Evolutionary conservation across 2,797 vertebrate genomes (phyloP), one percentile per base, ranked within the genome.

Genomic region (Miichthys miiuy): DNA sequence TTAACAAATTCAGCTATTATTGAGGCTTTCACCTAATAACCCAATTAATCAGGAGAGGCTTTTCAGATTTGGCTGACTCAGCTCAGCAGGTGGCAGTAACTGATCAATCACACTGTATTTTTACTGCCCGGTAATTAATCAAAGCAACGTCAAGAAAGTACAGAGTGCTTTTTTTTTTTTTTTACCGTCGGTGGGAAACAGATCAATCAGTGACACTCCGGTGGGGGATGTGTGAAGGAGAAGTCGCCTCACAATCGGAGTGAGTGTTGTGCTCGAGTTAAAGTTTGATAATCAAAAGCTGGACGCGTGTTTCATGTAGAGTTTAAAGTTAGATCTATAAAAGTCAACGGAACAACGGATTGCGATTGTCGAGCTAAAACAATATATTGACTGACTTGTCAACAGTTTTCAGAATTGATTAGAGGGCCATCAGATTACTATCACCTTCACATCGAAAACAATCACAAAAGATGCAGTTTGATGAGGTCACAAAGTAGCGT

Each of bases 151-250:
- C 17, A 18, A 17, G 30, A 62, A 61, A 70, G 46, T 42, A 70
- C 72, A 25, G 10, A 66, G 54, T 17, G 50, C 61, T 78, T 64
- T 78, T 27, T 27, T 27, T 27, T 27, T 27, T 27, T 30, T 67
- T 46, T 68, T 38, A 38, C 34, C 81, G 46, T 50, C 30, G 46
- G 75, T 79, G 27, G 56, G 16, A n/a, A 71, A 64, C 20, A 0
- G 46, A 86, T 87, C 75, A 73, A 72, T 88, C 77, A 55, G 80
- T 16, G 56, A 57, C 57, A 54, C 27, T 57, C 50, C 0, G n/a
- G 8, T 0, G 21, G 52, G 8, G 27, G 34, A 51, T 9, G 20
- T 44, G 23, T 41, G 46, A 42, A 38, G 9, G 27, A 62, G 72
- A 44, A 13, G 9, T 16, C 38, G 41, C 27, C 52, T 48, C 11